Conservation (phyloP, 2,113 vertebrate species). For the Ursus arctos region DNA sequence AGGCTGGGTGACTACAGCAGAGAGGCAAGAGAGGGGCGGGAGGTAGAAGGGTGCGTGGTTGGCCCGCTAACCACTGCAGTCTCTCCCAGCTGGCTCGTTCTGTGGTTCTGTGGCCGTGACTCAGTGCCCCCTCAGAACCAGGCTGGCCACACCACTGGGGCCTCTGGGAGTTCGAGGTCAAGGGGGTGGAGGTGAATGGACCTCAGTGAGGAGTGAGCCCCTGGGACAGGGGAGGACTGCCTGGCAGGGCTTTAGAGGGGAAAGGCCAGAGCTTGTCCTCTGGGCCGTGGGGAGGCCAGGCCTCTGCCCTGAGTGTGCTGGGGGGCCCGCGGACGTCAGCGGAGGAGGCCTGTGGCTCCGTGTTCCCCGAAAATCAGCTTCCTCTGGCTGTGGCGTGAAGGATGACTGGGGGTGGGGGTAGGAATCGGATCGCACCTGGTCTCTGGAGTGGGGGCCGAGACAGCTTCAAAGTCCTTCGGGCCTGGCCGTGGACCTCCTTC, state of each 20-base stretch:
- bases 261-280: background rate
- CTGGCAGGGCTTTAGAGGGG: background rate
- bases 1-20: background rate
- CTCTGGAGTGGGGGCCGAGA: background rate
- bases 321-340: background rate
- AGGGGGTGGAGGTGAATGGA: accelerated
- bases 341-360: accelerated
- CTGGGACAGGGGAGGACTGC: background rate
- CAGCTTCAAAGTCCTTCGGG: accelerated
- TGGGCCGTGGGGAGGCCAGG: accelerated
- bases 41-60: accelerated
- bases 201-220: background rate
- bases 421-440: accelerated
- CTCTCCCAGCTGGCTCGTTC: accelerated
- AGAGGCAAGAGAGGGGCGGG: background rate
- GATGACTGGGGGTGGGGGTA: accelerated
- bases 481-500: accelerated
- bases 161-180: background rate
- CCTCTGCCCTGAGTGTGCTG: background rate
- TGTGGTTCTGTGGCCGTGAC: accelerated
- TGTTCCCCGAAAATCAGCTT: background rate
- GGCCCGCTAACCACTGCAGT: accelerated
- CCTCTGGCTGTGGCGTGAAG: background rate
- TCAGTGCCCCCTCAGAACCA: accelerated
- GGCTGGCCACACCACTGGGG: accelerated